Evolutionary conservation across 2,113 vertebrate species (phyloP).

Genomic region (Scartelaos histophorus): DNA sequence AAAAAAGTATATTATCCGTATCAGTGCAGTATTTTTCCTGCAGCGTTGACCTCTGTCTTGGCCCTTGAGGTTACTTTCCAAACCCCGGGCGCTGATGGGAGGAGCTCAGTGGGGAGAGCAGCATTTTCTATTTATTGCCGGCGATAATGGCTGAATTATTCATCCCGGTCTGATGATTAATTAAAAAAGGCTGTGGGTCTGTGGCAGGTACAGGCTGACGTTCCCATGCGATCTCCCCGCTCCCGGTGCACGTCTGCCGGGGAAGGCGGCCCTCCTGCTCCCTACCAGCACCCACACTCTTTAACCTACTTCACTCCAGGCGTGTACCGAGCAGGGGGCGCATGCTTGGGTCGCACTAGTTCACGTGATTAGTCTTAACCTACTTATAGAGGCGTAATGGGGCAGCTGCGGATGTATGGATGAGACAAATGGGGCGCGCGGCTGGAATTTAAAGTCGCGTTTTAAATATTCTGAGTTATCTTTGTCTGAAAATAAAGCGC

Average conservation of each 20-base stretch:
- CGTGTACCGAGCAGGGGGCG: constrained; percentile 29
- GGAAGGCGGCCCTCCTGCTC: constrained; percentile 47
- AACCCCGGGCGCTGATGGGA: constrained; percentile 61
- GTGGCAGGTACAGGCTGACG: constrained; percentile 76
- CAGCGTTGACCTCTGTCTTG: constrained; percentile 29
- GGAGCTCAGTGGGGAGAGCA: constrained; percentile 60
- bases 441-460: neutral
- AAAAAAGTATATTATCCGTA: constrained; percentile 20
- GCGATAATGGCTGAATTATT: constrained; percentile 81
- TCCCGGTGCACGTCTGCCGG: constrained; percentile 40
- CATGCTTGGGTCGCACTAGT: constrained; percentile 15
- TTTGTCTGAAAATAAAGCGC: neutral
- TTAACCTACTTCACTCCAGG: constrained; percentile 53
- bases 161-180: constrained; percentile 79
- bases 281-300: constrained; percentile 39
- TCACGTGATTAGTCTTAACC: constrained; percentile 10
- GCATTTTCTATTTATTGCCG: constrained; percentile 67
- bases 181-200: constrained; percentile 78
- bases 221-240: constrained; percentile 69
- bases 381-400: neutral
- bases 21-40: constrained; percentile 31
- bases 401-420: neutral
- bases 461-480: constrained; percentile 9
- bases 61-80: constrained; percentile 56
- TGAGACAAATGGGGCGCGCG: neutral